Base-by-base conservation (phyloP, 2,113 vertebrate genomes). In the Passer domesticus region DNA sequence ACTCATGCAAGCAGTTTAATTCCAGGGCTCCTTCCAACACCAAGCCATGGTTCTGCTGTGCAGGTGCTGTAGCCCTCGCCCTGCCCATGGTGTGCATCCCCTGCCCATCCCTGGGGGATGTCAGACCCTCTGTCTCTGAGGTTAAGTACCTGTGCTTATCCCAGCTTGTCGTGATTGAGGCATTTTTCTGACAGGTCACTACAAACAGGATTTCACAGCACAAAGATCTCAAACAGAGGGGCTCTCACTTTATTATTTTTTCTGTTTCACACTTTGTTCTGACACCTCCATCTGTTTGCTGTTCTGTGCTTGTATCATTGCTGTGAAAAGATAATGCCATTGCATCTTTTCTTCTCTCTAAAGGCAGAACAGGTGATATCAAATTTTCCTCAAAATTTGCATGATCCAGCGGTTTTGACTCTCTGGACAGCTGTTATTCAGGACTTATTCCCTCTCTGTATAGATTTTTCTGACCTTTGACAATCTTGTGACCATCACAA, bases 261-360 rank as follows among this genome's bases (percentile, higher is more conserved):
- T 28, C 19, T 58, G 56, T 73, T 93, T 89, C 92, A 90, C 68
- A 37, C 91, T 91, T 95, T 25, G 15, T 90, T 94, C 16, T 95
- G 86, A 74, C 90, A 81, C 68, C 52, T 96, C 90, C 79, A 77
- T 93, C 89, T 94, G 85, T 87, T 78, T 87, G 94, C 70, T 96
- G 84, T 72, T 91, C 53, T 80, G 67, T 85, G 70, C 74, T 82
- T 53, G 13, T 52, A 27, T 79, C 6, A 0, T 77, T 84, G 62
- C 87, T 89, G 89, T 78, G 89, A 52, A 90, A 90, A 94, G 84
- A 41, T 41, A 41, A 82, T 60, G 66, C 53, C 70, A 8, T 66
- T 5, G 1, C 60, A 24, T 87, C 74, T 81, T 76, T 68, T 85
- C 62, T 82, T 87, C 64, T 88, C 43, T 85, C 37, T 87, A 39